Base-by-base conservation (phyloP, 92 coral and sea anemone genomes). In the Anthopleura xanthogrammica region DNA sequence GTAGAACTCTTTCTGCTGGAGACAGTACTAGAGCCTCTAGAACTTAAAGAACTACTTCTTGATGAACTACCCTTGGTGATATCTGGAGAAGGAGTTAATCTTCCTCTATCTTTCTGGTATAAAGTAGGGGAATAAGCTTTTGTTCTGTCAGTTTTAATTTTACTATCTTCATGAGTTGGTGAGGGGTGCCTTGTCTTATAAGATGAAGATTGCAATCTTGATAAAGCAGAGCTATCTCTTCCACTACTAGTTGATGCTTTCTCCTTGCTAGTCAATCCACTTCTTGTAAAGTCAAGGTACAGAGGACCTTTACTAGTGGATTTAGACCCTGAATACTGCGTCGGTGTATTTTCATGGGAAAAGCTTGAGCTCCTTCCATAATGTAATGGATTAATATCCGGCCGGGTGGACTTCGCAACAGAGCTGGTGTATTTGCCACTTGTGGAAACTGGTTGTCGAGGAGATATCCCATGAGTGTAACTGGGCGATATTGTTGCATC, bases 1-100 rank as follows among this genome's bases (percentile, higher is more conserved):
- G 86, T 75, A n/a, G 88, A 85, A 24, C 88, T 85, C 41, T 85
- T 85, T 16, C 88, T 76, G 50, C 83, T 85, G 6, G 78, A 39
- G 22, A 76, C 46, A n/a, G 81, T 64, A 54, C 83, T 77, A 71
- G 76, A 71, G 5, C 88, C 68, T 39, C 78, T 77, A 6, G 88
- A 85, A 68, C 83, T 77, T 16, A 79, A 2, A 42, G 83, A 85
- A 48, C 88, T 85, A 41, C 88, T 79, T 19, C 79, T 78, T 14
- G 88, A 79, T 43, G 79, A 78, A 29, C 78, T 79, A 12, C 68
- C 77, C 16, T 58, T 78, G 16, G 42, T 29, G 48, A 19, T 16
- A 42, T 72, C 85, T 12, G 70, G 85, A 23, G 70, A 72, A 24
- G 85, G 77, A 41, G 79, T 23, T 7, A 41, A 72, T 41, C 80